Conservation (phyloP, 2,113 vertebrate genomes). For the Mellivora capensis region DNA sequence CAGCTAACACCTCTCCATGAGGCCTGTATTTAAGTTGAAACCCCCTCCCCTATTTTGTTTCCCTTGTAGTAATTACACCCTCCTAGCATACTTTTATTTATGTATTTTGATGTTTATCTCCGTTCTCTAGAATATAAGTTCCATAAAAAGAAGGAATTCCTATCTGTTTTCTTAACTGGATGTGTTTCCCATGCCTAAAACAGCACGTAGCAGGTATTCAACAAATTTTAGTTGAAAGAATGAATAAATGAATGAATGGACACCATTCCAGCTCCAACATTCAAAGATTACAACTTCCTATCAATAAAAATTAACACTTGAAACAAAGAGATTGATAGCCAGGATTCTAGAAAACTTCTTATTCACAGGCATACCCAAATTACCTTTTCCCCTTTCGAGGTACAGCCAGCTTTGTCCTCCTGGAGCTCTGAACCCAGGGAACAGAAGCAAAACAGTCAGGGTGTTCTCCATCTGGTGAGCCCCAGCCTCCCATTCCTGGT, state of each 20-base stretch:
- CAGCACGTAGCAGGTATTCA: background rate
- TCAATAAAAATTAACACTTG: background rate
- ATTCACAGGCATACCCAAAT: background rate
- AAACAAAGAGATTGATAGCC: background rate
- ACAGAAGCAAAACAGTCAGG: background rate
- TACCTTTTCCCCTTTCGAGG: background rate
- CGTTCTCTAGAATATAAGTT: background rate
- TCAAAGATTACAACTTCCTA: background rate
- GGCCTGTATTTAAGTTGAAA: background rate
- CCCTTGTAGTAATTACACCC: background rate
- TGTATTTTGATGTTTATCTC: background rate
- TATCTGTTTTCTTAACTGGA: background rate
- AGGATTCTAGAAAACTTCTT: background rate
- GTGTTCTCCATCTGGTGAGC: background rate
- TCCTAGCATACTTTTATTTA: background rate
- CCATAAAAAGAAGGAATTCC: background rate
- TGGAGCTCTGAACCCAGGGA: background rate
- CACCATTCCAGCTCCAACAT: background rate
- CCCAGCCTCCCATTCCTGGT: background rate
- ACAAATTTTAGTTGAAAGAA: background rate
- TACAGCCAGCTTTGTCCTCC: background rate
- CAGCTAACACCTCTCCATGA: background rate
- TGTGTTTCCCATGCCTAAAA: background rate
- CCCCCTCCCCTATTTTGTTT: background rate
- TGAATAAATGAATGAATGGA: background rate